Conservation (phyloP, 2,888 invertebrate genomes). For the Orthosia incerta region DNA sequence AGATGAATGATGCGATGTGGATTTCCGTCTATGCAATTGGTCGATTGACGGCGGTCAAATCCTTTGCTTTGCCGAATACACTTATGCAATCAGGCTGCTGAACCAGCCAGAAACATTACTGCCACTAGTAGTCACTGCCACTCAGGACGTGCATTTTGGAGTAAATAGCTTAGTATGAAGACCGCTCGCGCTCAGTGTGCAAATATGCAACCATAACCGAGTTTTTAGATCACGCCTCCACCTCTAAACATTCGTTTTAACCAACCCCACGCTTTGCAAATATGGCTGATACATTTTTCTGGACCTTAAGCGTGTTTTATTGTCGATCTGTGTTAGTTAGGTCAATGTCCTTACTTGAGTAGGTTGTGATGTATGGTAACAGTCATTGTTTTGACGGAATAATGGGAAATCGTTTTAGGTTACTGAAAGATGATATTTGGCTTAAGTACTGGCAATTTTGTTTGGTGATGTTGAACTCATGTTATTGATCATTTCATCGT, state of each 20-base stretch:
- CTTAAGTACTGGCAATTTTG: background rate
- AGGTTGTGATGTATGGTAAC: slow-evolving; percentile 40
- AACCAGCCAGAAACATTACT: background rate
- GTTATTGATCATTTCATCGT: background rate
- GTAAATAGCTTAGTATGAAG: slow-evolving; percentile 8
- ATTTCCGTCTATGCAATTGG: too few relatives aligned
- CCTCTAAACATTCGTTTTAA: slow-evolving; percentile 27
- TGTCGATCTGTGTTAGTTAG: slow-evolving; percentile 31
- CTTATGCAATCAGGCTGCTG: too few relatives aligned
- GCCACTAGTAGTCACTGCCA: background rate
- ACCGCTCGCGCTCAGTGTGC: slow-evolving; percentile 23
- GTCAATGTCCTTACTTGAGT: slow-evolving; percentile 48
- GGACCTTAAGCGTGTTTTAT: slow-evolving; percentile 31
- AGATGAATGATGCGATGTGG: too few relatives aligned
- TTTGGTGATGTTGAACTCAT: background rate
- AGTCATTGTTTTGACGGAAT: slow-evolving; percentile 13
- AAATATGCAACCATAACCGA: slow-evolving; percentile 27
- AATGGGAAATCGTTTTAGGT: slow-evolving; percentile 4
- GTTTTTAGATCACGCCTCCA: slow-evolving; percentile 8
- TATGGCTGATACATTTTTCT: slow-evolving; percentile 52
- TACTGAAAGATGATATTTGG: slow-evolving; percentile 6
- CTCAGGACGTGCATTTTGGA: slow-evolving; percentile 14
- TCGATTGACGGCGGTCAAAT: too few relatives aligned
- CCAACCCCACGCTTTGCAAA: slow-evolving; percentile 51
- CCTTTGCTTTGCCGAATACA: too few relatives aligned